Evolutionary conservation across 1,140 invertebrate species (phyloP), one percentile per base, ranked within the genome.

Genomic region (Heliconius hermathena): DNA sequence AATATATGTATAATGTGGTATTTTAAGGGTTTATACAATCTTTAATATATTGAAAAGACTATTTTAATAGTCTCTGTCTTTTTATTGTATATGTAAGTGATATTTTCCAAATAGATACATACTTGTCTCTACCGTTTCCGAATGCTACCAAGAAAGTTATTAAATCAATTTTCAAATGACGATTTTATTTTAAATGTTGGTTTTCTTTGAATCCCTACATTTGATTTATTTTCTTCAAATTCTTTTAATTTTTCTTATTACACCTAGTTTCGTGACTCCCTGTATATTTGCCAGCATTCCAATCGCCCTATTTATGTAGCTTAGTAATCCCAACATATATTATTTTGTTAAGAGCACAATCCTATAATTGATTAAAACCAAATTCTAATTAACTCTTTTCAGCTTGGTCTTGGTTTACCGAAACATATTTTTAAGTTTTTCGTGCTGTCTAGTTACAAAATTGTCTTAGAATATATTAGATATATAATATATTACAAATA

Each of bases 311-410:
- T 71, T 85, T 86, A 81, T 82, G 85, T 91, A 89, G 88, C 77
- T 82, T 91, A 88, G 89, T 77, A 73, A 80, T 87, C 86, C 87
- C 82, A 81, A 86, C 85, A 86, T 82, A 82, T 87, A 89, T 85
- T 90, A 74, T 90, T 90, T 90, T 87, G 81, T 88, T 90, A 87
- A 81, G 85, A 87, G 92, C 93, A 93, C 91, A 90, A 88, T 88
- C 85, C 88, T 91, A 89, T 91, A 87, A 84, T 88, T 74, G 84
- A 89, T 85, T 83, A 81, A 88, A 87, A 88, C 84, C 84, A 83
- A 92, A 93, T 94, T 94, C 93, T 94, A 89, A 94, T 91, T 93
- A 94, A 94, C 93, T 94, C 93, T 93, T 93, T 94, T 94, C 92
- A 93, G 93, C 93, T 94, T 94, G 93, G 93, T 94, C 93, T 94